Percentiles rank a stretch among this genome's conserved stretches.
Evolutionary conservation across 1,140 invertebrate genomes (phyloP).

Genomic region (Periplaneta americana): DNA sequence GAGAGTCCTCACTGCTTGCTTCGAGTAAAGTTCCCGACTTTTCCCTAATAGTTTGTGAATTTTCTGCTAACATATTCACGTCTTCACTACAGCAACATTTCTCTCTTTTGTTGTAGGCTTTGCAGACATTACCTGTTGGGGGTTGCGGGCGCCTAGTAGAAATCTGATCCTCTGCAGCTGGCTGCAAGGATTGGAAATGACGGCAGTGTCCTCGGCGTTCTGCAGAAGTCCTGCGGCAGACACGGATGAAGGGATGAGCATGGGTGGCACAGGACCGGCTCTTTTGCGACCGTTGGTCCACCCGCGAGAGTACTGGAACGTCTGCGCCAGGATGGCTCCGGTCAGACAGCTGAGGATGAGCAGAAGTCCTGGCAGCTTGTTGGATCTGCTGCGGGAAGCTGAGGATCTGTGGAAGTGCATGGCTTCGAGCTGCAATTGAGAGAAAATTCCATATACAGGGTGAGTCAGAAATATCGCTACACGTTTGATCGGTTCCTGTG

Average conservation of each 20-base stretch:
- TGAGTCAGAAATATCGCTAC: too few relatives aligned
- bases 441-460: too few relatives aligned
- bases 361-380: not conserved
- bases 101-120: too few relatives aligned
- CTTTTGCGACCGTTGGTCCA: constrained; percentile 64
- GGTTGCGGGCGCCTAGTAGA: constrained; percentile 41
- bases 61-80: too few relatives aligned
- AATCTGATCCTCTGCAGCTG: constrained; percentile 44
- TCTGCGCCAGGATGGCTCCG: constrained; percentile 42
- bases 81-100: too few relatives aligned
- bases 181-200: constrained; percentile 30
- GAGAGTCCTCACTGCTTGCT: too few relatives aligned
- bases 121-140: constrained; percentile 19
- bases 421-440: not conserved
- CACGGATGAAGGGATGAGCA: not conserved
- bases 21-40: too few relatives aligned
- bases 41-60: too few relatives aligned
- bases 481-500: not conserved
- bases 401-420: not conserved
- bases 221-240: not conserved
- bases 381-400: not conserved
- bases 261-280: constrained; percentile 29
- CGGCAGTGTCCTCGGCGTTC: not conserved
- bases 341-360: not conserved
- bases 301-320: constrained; percentile 67